These are phyloP conservation scores for Anolis sagrei DNA, from an alignment of 2,113 vertebrate genomes.

Conservation along the genomic window DNA sequence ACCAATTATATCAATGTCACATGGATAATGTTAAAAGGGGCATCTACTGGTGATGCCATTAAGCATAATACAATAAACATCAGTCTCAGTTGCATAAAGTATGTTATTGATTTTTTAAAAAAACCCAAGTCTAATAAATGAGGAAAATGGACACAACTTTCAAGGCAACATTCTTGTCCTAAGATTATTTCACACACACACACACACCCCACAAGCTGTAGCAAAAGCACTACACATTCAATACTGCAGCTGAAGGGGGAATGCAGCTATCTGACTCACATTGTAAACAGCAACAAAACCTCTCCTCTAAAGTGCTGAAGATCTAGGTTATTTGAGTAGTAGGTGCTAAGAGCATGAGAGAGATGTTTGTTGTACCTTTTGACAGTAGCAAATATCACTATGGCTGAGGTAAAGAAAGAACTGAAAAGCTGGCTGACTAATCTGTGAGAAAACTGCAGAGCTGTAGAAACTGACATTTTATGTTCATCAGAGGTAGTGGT, in stretches of 20 bases:
- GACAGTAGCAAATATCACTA: conserved; percentile 15
- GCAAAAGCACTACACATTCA: not conserved
- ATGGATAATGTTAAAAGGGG: too few species aligned
- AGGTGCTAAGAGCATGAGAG: not conserved
- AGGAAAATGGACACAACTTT: too few species aligned
- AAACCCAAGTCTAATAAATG: not conserved
- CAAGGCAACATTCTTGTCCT: too few species aligned
- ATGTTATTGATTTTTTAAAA: not conserved
- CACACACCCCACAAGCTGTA: too few species aligned
- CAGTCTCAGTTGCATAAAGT: too few species aligned
- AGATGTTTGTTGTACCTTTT: conserved; percentile 30
- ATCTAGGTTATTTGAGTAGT: not conserved
- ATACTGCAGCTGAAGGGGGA: not conserved
- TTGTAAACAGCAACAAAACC: not conserved
- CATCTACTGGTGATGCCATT: too few species aligned
- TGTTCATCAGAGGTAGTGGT: not conserved
- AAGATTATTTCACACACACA: too few species aligned
- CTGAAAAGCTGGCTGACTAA: conserved; percentile 18
- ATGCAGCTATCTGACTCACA: not conserved
- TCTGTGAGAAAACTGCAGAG: conserved; percentile 23
- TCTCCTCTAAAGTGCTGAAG: not conserved
- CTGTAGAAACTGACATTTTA: conserved; percentile 26
- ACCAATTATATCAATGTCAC: too few species aligned
- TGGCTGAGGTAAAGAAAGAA: not conserved
- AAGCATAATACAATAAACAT: too few species aligned